A percentile compares a stretch with the other conserved stretches of the same genome.
Evolutionary conservation across 2,888 invertebrate species (phyloP).

Genomic region (Tachina grossa): DNA sequence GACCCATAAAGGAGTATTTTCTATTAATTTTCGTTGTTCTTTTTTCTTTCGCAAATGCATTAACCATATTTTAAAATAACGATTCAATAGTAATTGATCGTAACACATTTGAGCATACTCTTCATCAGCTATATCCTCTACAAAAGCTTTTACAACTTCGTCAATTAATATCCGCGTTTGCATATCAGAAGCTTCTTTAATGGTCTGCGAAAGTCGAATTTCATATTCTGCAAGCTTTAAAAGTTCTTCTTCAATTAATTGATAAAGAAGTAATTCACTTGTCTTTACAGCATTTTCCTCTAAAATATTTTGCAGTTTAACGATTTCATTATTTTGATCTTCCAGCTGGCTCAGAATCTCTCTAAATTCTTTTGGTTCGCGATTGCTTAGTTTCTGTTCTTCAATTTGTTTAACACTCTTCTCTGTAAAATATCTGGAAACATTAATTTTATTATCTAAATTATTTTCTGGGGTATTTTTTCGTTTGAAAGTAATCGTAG

Average conservation of each 20-base stretch:
- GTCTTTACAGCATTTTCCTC: conserved; percentile 50
- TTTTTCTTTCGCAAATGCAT: conserved; percentile 80
- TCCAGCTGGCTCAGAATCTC: no score
- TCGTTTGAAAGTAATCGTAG: background rate
- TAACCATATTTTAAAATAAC: conserved; percentile 83
- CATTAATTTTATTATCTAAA: no score
- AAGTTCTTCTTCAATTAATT: conserved; percentile 55
- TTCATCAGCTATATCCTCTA: conserved; percentile 75
- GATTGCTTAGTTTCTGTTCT: no score
- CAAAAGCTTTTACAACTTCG: no score
- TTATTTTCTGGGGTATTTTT: no score
- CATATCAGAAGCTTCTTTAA: background rate
- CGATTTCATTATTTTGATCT: conserved; percentile 65
- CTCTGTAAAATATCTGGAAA: no score
- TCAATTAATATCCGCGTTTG: no score
- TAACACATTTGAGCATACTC: conserved; percentile 79
- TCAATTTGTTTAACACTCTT: no score
- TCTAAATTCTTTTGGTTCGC: no score
- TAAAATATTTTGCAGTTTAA: conserved; percentile 71
- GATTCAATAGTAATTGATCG: conserved; percentile 79
- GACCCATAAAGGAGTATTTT: conserved; percentile 85
- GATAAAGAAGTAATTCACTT: conserved; percentile 10
- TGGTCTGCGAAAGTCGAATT: no score
- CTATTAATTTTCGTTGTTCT: conserved; percentile 84
- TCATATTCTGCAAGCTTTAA: conserved; percentile 57